Conservation (phyloP, 2,888 invertebrate genomes). For the Conomelus anceps region DNA sequence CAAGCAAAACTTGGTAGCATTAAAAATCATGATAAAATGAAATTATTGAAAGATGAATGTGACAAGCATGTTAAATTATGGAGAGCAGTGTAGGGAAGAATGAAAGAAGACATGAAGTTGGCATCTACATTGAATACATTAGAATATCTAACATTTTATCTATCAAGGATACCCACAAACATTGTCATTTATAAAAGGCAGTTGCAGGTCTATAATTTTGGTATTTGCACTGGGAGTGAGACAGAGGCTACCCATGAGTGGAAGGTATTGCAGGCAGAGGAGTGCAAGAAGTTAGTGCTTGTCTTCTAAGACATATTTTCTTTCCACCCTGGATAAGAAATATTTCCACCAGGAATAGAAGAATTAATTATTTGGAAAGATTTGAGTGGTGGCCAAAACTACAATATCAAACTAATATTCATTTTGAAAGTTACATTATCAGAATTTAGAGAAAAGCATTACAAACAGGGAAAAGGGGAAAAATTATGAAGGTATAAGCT, state of each 20-base stretch:
- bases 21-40: background rate
- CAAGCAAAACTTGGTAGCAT: background rate
- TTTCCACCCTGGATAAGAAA: no score
- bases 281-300: conserved; percentile 36
- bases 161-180: conserved; percentile 34
- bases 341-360: conserved; percentile 21
- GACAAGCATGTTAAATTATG: background rate
- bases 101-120: conserved; percentile 1
- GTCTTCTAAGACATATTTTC: conserved; percentile 31
- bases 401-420: conserved; percentile 32
- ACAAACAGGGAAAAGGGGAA: background rate
- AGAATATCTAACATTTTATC: conserved; percentile 30
- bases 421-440: no score
- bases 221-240: conserved; percentile 30
- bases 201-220: conserved; percentile 35
- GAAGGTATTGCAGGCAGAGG: conserved; percentile 36
- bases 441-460: background rate
- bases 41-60: background rate
- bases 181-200: conserved; percentile 36
- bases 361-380: conserved; percentile 32
- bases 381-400: conserved; percentile 33
- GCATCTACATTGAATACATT: background rate
- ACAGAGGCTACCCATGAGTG: conserved; percentile 34
- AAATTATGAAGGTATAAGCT: background rate
- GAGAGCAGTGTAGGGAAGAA: background rate